Evolutionary conservation across 2,797 vertebrate genomes (phyloP).

Genomic region (Pseudochirops cupreus): DNA sequence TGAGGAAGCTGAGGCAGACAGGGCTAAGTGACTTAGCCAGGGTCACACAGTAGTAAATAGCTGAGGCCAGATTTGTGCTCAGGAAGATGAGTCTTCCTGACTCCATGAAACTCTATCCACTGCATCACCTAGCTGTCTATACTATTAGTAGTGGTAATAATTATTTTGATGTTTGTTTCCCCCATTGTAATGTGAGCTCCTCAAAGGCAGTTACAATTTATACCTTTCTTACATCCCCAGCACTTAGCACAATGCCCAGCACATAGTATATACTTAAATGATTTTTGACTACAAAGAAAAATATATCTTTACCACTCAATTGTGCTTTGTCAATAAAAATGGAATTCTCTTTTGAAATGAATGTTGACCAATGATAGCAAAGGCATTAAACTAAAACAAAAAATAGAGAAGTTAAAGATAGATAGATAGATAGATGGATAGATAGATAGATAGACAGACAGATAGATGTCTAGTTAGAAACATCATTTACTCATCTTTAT

Average conservation of each 20-base stretch:
- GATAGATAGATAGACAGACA: no score
- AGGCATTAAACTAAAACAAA: background rate
- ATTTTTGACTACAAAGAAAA: background rate
- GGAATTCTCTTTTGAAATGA: background rate
- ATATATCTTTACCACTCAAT: background rate
- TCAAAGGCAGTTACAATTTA: background rate
- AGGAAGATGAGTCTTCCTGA: background rate
- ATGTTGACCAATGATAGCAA: background rate
- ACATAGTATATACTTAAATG: background rate
- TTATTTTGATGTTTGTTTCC: background rate
- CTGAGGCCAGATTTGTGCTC: background rate
- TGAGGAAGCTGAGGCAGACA: background rate
- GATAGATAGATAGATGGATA: background rate
- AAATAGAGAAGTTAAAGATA: background rate
- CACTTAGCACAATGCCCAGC: background rate
- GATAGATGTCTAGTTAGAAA: background rate
- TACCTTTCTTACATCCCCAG: background rate
- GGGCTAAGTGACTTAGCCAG: background rate
- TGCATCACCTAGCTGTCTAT: background rate
- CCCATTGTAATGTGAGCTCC: background rate
- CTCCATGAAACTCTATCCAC: background rate
- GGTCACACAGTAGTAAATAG: background rate
- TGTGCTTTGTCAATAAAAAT: background rate
- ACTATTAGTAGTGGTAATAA: background rate
- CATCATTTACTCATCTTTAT: background rate